Conservation (phyloP, 64 coral and sea anemone genomes). For the Astreopora myriophthalma region DNA sequence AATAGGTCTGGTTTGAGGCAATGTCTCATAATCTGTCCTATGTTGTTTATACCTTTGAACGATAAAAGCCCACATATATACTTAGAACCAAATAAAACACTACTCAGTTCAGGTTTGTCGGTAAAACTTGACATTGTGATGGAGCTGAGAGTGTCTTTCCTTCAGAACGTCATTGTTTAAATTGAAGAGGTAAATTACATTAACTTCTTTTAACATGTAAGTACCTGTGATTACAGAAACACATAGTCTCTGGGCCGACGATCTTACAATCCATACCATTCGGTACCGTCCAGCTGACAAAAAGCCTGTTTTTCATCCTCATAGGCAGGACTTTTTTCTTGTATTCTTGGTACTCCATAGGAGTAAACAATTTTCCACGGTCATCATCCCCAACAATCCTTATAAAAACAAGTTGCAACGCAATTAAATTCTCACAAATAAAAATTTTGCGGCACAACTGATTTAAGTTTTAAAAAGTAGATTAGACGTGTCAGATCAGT, state of each 20-base stretch:
- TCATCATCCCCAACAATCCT: slow-evolving; percentile 99
- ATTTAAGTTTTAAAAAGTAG: too few relatives aligned
- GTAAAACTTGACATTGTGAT: too few relatives aligned
- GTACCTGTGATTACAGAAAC: slow-evolving; percentile 99
- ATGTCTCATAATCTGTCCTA: slow-evolving; percentile 89
- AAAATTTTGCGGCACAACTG: too few relatives aligned
- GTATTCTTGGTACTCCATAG: slow-evolving; percentile 89
- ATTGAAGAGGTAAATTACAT: neutral
- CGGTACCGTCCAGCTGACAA: slow-evolving; percentile 87
- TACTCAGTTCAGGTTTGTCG: too few relatives aligned
- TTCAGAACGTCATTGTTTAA: too few relatives aligned
- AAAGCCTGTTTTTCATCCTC: slow-evolving; percentile 92
- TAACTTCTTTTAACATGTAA: neutral
- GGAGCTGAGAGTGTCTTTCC: too few relatives aligned
- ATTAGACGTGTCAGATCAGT: too few relatives aligned
- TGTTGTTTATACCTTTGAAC: slow-evolving; percentile 86
- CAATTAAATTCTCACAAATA: too few relatives aligned
- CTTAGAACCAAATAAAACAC: too few relatives aligned
- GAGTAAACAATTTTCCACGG: slow-evolving; percentile 82
- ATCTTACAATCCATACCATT: slow-evolving; percentile 97
- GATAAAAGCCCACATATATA: neutral
- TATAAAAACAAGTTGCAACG: neutral
- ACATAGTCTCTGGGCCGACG: slow-evolving; percentile 96
- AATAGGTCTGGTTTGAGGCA: slow-evolving; percentile 86
- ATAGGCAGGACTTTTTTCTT: slow-evolving; percentile 90